Evolutionary conservation across 2,888 invertebrate species (phyloP).

Genomic region (Pristionchus entomophagus): DNA sequence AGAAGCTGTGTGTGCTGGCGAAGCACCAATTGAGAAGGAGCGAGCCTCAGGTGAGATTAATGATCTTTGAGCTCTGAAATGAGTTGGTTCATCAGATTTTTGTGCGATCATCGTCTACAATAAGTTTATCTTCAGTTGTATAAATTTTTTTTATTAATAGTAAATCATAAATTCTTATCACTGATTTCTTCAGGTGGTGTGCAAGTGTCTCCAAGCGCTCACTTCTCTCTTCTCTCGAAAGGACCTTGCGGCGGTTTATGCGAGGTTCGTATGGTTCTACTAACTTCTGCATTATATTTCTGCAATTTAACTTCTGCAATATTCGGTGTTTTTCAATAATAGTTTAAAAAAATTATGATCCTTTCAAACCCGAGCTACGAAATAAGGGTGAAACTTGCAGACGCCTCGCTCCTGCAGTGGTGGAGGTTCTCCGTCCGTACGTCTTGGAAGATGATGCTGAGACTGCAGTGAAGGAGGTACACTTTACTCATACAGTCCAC

Average conservation of each 20-base stretch:
- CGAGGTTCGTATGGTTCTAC: not conserved
- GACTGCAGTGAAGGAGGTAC: constrained; percentile 22
- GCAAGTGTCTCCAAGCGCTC: constrained; percentile 87
- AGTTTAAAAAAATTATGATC: too few species aligned
- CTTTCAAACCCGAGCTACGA: too few species aligned
- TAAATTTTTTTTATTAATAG: too few species aligned
- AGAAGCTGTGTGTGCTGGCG: constrained; percentile 54
- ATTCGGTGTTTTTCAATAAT: too few species aligned
- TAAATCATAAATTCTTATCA: too few species aligned
- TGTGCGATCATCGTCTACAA: too few species aligned
- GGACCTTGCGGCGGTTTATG: constrained; percentile 80
- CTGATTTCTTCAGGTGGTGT: constrained; percentile 80
- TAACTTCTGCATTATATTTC: not conserved
- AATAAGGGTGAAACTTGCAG: constrained; percentile 72
- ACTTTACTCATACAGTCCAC: too few species aligned
- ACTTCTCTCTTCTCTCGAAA: constrained; percentile 85
- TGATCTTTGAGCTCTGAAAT: constrained; percentile 13
- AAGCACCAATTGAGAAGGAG: constrained; percentile 56
- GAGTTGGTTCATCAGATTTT: too few species aligned
- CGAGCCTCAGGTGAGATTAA: constrained; percentile 52
- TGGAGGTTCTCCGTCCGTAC: constrained; percentile 77
- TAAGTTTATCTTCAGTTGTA: too few species aligned
- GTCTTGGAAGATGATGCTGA: not conserved
- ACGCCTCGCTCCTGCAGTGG: constrained; percentile 85
- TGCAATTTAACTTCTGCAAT: too few species aligned